Percentiles rank a stretch among this genome's conserved stretches.
Evolutionary conservation across 2,888 invertebrate species (phyloP).

Genomic region (Smittia sp.): DNA sequence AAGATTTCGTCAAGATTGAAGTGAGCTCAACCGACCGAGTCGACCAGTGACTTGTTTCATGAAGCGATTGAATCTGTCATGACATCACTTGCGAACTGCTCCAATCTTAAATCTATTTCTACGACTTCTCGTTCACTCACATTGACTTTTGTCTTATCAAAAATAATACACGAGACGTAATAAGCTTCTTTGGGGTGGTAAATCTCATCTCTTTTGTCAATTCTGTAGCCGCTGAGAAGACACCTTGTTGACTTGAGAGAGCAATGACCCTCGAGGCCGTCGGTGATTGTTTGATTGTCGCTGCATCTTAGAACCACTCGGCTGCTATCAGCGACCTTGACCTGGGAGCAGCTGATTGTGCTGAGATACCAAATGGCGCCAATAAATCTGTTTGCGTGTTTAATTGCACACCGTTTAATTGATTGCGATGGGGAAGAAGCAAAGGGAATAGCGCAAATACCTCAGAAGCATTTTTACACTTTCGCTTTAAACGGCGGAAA

Average conservation of each 20-base stretch:
- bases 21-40: too few species aligned
- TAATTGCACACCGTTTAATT: too few species aligned
- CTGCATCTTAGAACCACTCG: constrained; percentile 4
- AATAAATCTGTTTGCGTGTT: constrained; percentile 29
- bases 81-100: too few species aligned
- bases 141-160: constrained; percentile 7
- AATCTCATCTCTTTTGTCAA: neutral
- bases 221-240: neutral
- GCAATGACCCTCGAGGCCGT: neutral
- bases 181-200: neutral
- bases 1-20: too few species aligned
- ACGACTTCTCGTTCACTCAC: too few species aligned
- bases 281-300: neutral
- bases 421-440: neutral
- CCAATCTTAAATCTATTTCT: too few species aligned
- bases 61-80: too few species aligned
- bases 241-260: neutral
- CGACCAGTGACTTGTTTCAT: too few species aligned
- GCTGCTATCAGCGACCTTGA: neutral
- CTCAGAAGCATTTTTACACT: neutral
- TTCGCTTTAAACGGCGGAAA: neutral
- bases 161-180: neutral
- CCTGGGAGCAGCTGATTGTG: neutral
- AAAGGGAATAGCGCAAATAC: neutral
- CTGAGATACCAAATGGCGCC: constrained; percentile 18